phyloP scores from a whole-genome alignment of 2,797 vertebrate genomes.

The Oreochromis mossambicus region DNA sequence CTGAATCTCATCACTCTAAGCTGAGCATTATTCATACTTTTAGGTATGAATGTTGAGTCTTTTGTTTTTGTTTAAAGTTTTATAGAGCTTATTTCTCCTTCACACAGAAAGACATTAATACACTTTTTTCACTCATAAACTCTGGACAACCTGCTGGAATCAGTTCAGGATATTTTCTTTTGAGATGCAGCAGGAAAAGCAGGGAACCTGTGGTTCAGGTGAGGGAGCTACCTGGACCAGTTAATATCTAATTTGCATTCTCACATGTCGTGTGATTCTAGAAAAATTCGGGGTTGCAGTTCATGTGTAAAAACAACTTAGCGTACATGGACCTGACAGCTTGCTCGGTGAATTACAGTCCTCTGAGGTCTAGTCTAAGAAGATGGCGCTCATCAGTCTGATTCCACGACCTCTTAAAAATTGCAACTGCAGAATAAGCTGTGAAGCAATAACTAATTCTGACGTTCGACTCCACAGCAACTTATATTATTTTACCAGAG shows the following conservation, averaged over 20 bases:
- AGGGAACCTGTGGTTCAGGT: neutral
- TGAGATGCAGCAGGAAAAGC: neutral
- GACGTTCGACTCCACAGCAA: neutral
- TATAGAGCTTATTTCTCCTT: neutral
- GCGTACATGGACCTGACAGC: neutral
- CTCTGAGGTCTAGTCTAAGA: neutral
- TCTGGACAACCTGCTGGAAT: neutral
- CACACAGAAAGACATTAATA: neutral
- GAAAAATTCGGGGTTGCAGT: neutral
- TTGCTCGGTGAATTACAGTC: neutral
- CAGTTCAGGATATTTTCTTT: neutral
- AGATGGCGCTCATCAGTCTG: neutral
- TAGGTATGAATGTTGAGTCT: neutral
- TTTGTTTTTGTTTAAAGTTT: neutral
- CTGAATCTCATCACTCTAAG: neutral
- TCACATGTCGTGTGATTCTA: neutral
- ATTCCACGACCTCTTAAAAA: neutral
- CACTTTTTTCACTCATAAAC: neutral
- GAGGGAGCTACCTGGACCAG: neutral
- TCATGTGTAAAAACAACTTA: neutral
- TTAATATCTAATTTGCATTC: neutral
- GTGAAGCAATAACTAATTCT: neutral
- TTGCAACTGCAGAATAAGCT: neutral
- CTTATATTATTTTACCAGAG: neutral
- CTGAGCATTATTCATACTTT: neutral